These are phyloP conservation scores for Entomyzon cyanotis DNA, from an alignment of 2,113 vertebrate genomes.

Conservation along the genomic window DNA sequence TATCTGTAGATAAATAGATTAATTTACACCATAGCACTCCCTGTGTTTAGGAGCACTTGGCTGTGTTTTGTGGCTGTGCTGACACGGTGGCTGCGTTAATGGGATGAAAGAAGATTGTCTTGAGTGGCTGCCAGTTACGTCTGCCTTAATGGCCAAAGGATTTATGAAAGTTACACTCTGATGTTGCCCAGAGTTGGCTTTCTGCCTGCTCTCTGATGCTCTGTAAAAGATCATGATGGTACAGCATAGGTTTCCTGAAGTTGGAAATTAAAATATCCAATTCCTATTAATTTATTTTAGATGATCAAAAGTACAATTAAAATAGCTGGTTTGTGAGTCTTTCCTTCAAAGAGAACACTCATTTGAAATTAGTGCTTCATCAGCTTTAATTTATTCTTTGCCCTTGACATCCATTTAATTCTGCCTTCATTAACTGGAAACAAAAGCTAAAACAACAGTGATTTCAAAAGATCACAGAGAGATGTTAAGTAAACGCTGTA, in stretches of 20 bases:
- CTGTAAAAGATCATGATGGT: background rate
- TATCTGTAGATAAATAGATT: conserved; percentile 6
- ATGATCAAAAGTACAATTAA: conserved; percentile 20
- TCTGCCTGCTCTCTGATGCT: conserved; percentile 18
- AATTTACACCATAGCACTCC: background rate
- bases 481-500: background rate
- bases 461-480: background rate
- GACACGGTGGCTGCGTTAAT: conserved; percentile 24
- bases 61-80: background rate
- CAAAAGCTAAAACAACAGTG: background rate
- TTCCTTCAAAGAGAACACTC: background rate
- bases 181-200: conserved; percentile 16
- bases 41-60: background rate
- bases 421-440: background rate
- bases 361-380: background rate
- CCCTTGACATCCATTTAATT: background rate
- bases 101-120: conserved; percentile 40
- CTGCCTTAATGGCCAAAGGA: conserved; percentile 41
- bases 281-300: conserved; percentile 39
- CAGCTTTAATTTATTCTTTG: background rate
- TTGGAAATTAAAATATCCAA: background rate
- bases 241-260: background rate
- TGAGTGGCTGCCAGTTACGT: conserved; percentile 7
- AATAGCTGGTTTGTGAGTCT: background rate
- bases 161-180: conserved; percentile 35